These are phyloP conservation scores for Salticus scenicus DNA, from an alignment of 2,888 invertebrate genomes.

Conservation along the genomic window DNA sequence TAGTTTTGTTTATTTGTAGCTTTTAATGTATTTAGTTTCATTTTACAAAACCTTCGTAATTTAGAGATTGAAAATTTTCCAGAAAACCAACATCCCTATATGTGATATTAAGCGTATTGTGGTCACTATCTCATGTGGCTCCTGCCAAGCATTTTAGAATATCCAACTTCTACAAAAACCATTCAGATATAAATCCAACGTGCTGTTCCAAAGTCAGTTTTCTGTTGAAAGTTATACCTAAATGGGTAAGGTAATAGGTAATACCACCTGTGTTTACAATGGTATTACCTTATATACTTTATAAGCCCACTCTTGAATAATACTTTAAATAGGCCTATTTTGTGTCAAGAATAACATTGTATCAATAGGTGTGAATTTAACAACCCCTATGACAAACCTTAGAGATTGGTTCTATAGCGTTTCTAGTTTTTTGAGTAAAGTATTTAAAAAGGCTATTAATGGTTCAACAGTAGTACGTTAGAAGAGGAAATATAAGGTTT, in stretches of 20 bases:
- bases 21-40: too few relatives aligned
- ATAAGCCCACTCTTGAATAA: background rate
- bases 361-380: background rate
- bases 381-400: background rate
- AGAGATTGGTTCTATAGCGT: background rate
- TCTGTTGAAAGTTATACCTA: slow-evolving; percentile 4
- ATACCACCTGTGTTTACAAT: background rate
- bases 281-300: background rate
- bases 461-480: slow-evolving; percentile 10
- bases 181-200: background rate
- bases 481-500: background rate
- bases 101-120: slow-evolving; percentile 4
- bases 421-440: background rate
- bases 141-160: slow-evolving; percentile 21
- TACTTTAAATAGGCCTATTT: background rate
- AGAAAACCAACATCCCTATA: too few relatives aligned
- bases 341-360: background rate
- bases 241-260: too few relatives aligned
- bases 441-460: too few relatives aligned
- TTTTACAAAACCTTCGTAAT: too few relatives aligned
- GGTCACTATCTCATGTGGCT: background rate
- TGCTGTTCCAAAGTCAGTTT: slow-evolving; percentile 14
- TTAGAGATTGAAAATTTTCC: too few relatives aligned
- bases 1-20: too few relatives aligned
- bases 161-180: background rate